phyloP scores from a whole-genome alignment of 2,113 vertebrate genomes.

The Pycnonotus jocosus region DNA sequence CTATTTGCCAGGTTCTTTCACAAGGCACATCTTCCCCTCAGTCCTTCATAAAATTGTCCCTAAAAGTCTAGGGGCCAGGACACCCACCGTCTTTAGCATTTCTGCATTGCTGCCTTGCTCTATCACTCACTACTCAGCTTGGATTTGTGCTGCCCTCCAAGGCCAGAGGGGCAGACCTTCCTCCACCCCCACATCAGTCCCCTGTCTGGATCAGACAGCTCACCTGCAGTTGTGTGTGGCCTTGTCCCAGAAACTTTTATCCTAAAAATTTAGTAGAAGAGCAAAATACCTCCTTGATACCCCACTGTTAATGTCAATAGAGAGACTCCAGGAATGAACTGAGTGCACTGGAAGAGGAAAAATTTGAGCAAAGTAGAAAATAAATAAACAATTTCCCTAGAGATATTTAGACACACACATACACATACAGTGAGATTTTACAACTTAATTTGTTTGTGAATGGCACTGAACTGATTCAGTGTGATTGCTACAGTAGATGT shows the following conservation, averaged over 20 bases:
- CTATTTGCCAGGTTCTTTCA: background rate
- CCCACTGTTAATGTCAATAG: background rate
- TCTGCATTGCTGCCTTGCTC: background rate
- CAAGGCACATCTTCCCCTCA: background rate
- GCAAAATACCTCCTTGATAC: background rate
- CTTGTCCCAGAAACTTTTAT: background rate
- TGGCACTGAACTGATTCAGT: conserved; percentile 24
- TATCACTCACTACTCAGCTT: background rate
- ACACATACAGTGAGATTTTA: background rate
- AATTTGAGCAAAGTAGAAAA: background rate
- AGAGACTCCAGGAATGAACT: background rate
- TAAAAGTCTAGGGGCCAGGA: background rate
- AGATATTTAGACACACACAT: background rate
- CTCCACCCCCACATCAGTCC: background rate
- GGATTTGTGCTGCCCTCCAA: background rate
- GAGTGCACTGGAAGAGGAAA: background rate
- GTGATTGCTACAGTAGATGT: background rate
- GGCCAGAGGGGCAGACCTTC: background rate
- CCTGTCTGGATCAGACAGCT: background rate
- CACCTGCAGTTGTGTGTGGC: background rate
- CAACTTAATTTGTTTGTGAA: conserved; percentile 40
- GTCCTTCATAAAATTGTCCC: background rate
- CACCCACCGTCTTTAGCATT: background rate
- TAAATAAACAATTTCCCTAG: background rate
- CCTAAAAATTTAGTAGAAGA: background rate